Base-by-base conservation (phyloP, 2,888 invertebrate genomes). In the Chirona hameri region DNA sequence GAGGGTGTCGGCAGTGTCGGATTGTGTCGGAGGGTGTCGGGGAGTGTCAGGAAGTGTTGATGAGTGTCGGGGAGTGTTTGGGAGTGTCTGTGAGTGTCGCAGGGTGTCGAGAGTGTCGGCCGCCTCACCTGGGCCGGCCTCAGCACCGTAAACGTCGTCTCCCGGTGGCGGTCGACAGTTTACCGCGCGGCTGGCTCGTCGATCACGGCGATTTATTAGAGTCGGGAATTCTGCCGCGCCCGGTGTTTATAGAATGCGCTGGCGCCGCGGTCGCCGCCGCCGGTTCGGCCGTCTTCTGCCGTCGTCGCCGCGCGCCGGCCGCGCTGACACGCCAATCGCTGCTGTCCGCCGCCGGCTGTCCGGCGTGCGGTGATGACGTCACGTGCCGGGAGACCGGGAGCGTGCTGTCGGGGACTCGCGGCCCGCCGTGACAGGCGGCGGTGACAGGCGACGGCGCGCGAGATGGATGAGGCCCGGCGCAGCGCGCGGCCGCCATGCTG, bases 211-310 rank as follows among this genome's bases (percentile, higher is more conserved):
- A 72, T 72, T 72, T 72, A 72, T 72, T 31, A 18, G 72, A 31
- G 72, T 18, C 18, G 72, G 27, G 72, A 72, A 72, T 72, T 31
- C 72, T 31, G 72, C 72, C 72, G 72, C 72, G 52, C 52, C 52
- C 52, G 31, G 72, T 72, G 72, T 72, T 72, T 72, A 72, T 72
- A 72, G 72, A 72, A 72, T 72, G 24, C 31, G 29, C 72, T 31
- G 72, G 72, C 72, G 72, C 27, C n/a, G n/a, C 65, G n/a, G 10
- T 10, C 52, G 65, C 60, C 60, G 60, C 60, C 39, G 60, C 60
- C 60, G 60, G 24, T 9, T 24, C 60, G 24, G 60, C 60, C 60
- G 60, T 24, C 60, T 2, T 7, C 24, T 24, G 60, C 60, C 18
- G 24, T 60, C 60, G 21, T 52, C 52, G 4, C 18, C 60, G 24